Conservation (phyloP, 2,888 invertebrate species). For the Mythimna lalbum region DNA sequence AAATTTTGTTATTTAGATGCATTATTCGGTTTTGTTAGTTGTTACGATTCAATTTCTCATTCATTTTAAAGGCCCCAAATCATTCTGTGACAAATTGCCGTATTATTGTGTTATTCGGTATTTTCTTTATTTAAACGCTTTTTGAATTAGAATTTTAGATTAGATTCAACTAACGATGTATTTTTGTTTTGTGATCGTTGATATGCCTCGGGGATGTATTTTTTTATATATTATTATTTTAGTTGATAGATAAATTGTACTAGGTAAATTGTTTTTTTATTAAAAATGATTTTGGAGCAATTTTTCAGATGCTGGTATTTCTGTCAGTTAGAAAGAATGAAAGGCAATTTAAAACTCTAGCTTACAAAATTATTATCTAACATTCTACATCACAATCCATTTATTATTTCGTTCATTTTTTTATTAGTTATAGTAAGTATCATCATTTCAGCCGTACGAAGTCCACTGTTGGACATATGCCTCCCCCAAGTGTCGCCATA, state of each 20-base stretch:
- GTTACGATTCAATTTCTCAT: constrained; percentile 71
- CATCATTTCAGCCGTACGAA: too few species aligned
- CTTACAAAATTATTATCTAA: too few species aligned
- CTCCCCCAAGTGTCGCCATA: too few species aligned
- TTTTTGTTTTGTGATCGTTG: constrained; percentile 21
- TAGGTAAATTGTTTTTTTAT: neutral
- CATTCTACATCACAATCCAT: too few species aligned
- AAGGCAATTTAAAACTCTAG: too few species aligned
- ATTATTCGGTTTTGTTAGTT: constrained; percentile 71
- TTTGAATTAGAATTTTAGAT: constrained; percentile 55
- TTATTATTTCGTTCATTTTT: too few species aligned
- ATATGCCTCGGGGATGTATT: neutral
- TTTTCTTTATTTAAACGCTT: constrained; percentile 56
- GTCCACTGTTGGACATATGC: too few species aligned
- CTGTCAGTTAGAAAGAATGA: too few species aligned
- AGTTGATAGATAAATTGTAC: neutral
- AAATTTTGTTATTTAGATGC: constrained; percentile 74
- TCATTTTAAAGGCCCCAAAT: constrained; percentile 68
- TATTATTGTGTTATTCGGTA: constrained; percentile 56
- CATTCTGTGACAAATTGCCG: constrained; percentile 53
- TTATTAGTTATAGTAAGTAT: too few species aligned
- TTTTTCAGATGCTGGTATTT: too few species aligned
- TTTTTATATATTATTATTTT: neutral
- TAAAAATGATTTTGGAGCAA: neutral
- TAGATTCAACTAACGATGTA: constrained; percentile 27